These are phyloP conservation scores for Saccostrea cuccullata DNA, from an alignment of 1,140 invertebrate species.

Conservation along the genomic window DNA sequence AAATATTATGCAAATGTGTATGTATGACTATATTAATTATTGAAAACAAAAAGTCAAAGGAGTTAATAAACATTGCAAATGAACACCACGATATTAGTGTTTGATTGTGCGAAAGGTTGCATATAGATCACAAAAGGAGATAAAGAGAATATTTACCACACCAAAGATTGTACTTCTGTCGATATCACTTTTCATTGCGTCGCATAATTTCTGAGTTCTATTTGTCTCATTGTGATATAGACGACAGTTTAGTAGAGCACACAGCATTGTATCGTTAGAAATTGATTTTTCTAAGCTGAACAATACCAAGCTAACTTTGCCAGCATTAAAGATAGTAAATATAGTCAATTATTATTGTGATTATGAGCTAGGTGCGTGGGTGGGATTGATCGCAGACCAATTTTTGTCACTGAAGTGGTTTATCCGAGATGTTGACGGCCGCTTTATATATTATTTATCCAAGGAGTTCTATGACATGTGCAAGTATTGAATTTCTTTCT, in stretches of 20 bases:
- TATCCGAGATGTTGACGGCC: background rate
- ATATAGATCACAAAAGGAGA: no score
- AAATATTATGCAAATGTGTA: no score
- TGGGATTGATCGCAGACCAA: background rate
- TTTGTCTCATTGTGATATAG: background rate
- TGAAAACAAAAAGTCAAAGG: no score
- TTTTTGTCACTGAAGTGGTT: background rate
- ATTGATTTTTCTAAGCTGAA: constrained; percentile 3
- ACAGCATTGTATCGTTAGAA: background rate
- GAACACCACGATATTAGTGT: no score
- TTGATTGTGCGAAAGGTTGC: no score
- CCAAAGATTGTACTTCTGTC: no score
- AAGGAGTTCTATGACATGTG: background rate
- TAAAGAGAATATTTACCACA: no score
- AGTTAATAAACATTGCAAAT: no score
- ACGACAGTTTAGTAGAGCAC: background rate
- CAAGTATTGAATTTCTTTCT: constrained; percentile 22
- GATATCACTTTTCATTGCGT: no score
- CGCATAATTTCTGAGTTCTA: background rate
- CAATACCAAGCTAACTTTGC: background rate
- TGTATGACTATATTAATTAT: no score
- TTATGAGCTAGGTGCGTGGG: background rate
- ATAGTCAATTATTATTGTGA: constrained; percentile 14
- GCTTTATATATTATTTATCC: background rate
- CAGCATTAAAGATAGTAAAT: background rate